phyloP scores from a whole-genome alignment of 2,888 invertebrate species.

The Portevinia maculata region DNA sequence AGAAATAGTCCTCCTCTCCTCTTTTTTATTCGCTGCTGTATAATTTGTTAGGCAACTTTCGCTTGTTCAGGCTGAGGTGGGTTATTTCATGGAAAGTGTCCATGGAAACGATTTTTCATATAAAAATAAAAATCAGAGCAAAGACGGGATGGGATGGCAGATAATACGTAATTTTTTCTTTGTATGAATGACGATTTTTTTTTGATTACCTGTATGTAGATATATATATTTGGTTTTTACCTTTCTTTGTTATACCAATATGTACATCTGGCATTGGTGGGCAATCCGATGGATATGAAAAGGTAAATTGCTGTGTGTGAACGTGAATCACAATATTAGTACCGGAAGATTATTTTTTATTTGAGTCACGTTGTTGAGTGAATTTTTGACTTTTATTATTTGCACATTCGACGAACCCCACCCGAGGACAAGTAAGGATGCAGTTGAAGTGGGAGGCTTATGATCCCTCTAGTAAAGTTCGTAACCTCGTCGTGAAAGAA shows the following conservation, averaged over 20 bases:
- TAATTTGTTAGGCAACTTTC: constrained; percentile 60
- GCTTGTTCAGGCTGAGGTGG: constrained; percentile 55
- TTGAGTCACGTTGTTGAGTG: constrained; percentile 27
- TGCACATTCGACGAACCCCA: no score
- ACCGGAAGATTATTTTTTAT: constrained; percentile 31
- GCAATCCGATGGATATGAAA: constrained; percentile 40
- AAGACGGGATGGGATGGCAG: constrained; percentile 5
- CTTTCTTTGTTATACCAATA: constrained; percentile 23
- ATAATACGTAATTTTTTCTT: constrained; percentile 29
- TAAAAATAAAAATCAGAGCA: constrained; percentile 33
- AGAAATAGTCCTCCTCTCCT: constrained; percentile 40
- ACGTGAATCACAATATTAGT: constrained; percentile 33
- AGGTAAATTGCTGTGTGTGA: constrained; percentile 37
- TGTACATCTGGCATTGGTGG: not conserved
- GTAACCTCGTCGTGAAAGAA: no score
- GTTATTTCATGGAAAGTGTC: constrained; percentile 34
- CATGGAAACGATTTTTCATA: constrained; percentile 15
- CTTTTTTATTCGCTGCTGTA: constrained; percentile 23
- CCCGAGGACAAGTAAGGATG: no score
- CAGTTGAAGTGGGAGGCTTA: no score
- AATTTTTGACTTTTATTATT: no score
- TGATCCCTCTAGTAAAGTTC: no score
- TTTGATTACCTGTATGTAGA: not conserved
- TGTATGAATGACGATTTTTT: not conserved
- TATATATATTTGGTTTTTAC: not conserved